Percentiles rank a stretch among this genome's conserved stretches.
These are phyloP conservation scores for Prostheceraeus crozeri DNA, from an alignment of 2,888 invertebrate species.

Conservation along the genomic window DNA sequence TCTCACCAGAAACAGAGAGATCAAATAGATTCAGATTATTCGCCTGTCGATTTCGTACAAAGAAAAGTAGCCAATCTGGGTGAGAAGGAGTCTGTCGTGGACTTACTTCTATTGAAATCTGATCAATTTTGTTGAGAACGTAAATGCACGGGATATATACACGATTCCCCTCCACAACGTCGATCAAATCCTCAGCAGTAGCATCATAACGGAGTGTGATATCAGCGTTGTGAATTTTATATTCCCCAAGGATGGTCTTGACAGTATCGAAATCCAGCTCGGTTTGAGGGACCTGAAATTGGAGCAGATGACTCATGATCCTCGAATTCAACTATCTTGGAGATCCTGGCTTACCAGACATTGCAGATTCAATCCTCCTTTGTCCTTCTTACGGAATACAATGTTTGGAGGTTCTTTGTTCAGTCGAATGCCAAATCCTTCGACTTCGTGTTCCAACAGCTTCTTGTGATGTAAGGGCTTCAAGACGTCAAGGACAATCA, in stretches of 20 bases:
- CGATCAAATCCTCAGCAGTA: constrained; percentile 92
- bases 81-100: too few species aligned
- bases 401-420: constrained; percentile 97
- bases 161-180: constrained; percentile 94
- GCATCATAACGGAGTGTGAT: constrained; percentile 75
- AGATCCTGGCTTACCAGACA: too few species aligned
- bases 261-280: constrained; percentile 90
- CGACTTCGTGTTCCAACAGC: constrained; percentile 90
- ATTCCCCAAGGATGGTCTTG: constrained; percentile 88
- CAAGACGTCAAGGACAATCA: constrained; percentile 90
- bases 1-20: too few species aligned
- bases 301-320: too few species aligned
- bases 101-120: constrained; percentile 62
- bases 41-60: too few species aligned
- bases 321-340: too few species aligned
- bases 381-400: constrained; percentile 87
- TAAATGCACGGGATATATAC: constrained; percentile 97
- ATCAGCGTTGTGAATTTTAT: constrained; percentile 97
- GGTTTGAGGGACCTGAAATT: constrained; percentile 65
- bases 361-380: constrained; percentile 94
- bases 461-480: constrained; percentile 94
- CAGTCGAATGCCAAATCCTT: constrained; percentile 87
- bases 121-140: constrained; percentile 91
- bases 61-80: too few species aligned
- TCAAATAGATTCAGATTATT: too few species aligned